Conservation (phyloP, 2,888 invertebrate species). For the Lacanobia wlatinum region DNA sequence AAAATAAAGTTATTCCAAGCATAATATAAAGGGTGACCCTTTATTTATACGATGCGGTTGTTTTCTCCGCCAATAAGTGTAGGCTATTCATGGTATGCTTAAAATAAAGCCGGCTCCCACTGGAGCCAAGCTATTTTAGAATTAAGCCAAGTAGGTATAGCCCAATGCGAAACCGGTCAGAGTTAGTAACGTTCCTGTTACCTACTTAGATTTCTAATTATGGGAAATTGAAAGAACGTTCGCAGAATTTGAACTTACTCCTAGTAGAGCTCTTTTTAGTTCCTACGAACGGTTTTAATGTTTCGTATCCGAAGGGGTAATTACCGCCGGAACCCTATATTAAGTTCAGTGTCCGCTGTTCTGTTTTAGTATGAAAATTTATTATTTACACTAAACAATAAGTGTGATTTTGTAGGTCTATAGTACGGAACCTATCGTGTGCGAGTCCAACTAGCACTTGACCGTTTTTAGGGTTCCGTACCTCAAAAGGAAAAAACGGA, state of each 20-base stretch:
- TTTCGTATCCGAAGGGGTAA: not conserved
- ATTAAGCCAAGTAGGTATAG: constrained; percentile 6
- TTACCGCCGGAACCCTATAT: not conserved
- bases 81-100: constrained; percentile 12
- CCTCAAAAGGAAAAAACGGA: too few relatives aligned
- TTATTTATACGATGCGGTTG: too few relatives aligned
- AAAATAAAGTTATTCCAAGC: not conserved
- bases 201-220: not conserved
- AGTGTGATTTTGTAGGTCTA: too few relatives aligned
- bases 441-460: too few relatives aligned
- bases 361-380: too few relatives aligned
- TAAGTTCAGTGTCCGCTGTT: too few relatives aligned
- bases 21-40: not conserved
- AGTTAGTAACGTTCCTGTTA: not conserved
- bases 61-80: constrained; percentile 12
- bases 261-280: not conserved
- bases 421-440: too few relatives aligned
- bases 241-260: not conserved
- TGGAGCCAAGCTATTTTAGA: constrained; percentile 19
- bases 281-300: not conserved
- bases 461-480: too few relatives aligned
- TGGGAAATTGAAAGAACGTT: not conserved
- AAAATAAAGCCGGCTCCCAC: constrained; percentile 13
- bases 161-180: not conserved
- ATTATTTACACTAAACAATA: too few relatives aligned